Evolutionary conservation across 2,113 vertebrate species (phyloP).

Genomic region (Chlamydotis undulata): DNA sequence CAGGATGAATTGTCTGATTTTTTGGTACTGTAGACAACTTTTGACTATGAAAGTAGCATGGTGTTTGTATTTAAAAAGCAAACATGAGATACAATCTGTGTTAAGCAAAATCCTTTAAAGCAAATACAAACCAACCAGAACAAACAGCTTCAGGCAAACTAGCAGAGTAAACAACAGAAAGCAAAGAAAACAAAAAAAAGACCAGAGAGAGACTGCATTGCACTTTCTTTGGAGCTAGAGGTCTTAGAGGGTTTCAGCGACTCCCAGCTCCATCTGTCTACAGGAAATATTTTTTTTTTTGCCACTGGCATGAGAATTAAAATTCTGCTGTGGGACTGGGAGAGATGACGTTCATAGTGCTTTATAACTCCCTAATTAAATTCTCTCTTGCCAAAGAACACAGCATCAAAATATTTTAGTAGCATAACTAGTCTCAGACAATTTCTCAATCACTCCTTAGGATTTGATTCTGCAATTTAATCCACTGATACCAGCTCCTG

Average conservation of each 20-base stretch:
- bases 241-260: neutral
- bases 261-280: conserved; percentile 7
- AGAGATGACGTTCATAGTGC: neutral
- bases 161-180: conserved; percentile 37
- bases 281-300: conserved; percentile 3
- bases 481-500: neutral
- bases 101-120: neutral
- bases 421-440: neutral
- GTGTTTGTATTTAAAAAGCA: conserved; percentile 1
- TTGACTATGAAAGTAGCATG: neutral
- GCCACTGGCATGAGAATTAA: conserved; percentile 1
- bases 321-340: neutral
- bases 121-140: conserved; percentile 16
- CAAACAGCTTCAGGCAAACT: conserved; percentile 50
- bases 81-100: neutral
- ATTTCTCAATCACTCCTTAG: neutral
- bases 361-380: neutral
- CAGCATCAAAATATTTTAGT: conserved; percentile 7
- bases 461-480: neutral
- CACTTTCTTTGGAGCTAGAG: neutral
- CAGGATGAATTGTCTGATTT: neutral
- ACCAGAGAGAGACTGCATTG: neutral
- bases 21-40: neutral
- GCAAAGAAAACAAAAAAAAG: neutral
- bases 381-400: conserved; percentile 10